Conservation (phyloP, 2,888 invertebrate genomes). For the Drosophila suboccidentalis region DNA sequence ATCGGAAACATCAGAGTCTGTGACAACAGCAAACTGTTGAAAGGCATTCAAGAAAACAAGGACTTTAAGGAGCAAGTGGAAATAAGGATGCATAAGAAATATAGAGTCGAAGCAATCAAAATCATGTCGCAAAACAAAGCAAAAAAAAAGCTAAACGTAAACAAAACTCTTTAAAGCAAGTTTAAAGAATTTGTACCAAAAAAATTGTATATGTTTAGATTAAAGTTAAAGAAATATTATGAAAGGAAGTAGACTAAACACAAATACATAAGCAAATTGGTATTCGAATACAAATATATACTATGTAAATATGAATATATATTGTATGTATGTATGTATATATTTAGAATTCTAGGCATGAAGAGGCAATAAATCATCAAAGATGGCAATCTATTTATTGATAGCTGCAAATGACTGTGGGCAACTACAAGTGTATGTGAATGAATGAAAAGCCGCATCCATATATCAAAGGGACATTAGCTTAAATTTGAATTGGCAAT, state of each 20-base stretch:
- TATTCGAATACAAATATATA: conserved; percentile 5
- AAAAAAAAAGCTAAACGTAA: conserved; percentile 19
- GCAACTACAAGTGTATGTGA: conserved; percentile 21
- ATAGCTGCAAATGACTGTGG: conserved; percentile 60
- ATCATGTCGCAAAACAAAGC: conserved; percentile 45
- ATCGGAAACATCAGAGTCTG: conserved; percentile 45
- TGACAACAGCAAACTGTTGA: conserved; percentile 51
- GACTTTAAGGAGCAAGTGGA: conserved; percentile 28
- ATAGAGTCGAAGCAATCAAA: conserved; percentile 65
- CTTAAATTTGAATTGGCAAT: conserved; percentile 74
- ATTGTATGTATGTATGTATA: not conserved
- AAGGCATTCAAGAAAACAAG: conserved; percentile 35
- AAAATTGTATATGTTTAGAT: not conserved
- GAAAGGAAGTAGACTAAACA: conserved; percentile 10
- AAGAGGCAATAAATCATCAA: conserved; percentile 69
- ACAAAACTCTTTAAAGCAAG: conserved; percentile 6
- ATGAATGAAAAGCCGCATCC: conserved; percentile 41
- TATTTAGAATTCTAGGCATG: conserved; percentile 15
- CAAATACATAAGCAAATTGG: conserved; percentile 1
- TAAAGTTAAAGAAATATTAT: conserved; percentile 10
- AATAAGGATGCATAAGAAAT: conserved; percentile 20
- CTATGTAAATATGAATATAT: not conserved
- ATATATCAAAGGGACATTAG: conserved; percentile 72
- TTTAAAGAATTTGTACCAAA: not conserved
- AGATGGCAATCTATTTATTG: conserved; percentile 59